A percentile compares a stretch with the other conserved stretches of the same genome.
These are phyloP conservation scores for Zele albiditarsus DNA, from an alignment of 2,888 invertebrate genomes.

Conservation along the genomic window DNA sequence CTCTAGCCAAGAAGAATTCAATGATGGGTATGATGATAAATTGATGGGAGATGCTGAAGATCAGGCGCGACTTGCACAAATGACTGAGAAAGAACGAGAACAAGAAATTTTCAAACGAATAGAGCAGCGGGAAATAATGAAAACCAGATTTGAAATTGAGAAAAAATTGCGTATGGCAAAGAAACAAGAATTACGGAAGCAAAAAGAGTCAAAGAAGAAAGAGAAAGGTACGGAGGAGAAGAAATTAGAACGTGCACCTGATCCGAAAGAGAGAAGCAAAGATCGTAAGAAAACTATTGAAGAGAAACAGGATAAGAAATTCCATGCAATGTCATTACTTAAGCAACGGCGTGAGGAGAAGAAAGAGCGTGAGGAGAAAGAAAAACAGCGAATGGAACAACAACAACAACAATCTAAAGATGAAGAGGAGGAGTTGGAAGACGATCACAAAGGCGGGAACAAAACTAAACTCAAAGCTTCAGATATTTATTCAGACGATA, in stretches of 20 bases:
- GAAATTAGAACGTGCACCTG: conserved; percentile 74
- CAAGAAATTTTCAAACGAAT: conserved; percentile 97
- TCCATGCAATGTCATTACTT: conserved; percentile 94
- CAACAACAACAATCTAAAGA: conserved; percentile 71
- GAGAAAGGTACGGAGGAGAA: conserved; percentile 74
- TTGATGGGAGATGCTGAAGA: conserved; percentile 98
- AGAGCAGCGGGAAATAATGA: conserved; percentile 94
- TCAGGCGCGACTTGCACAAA: conserved; percentile 88
- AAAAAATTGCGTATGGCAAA: conserved; percentile 90
- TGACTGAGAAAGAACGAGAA: conserved; percentile 98
- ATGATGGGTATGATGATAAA: conserved; percentile 97
- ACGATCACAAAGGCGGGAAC: conserved; percentile 65
- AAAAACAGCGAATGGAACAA: conserved; percentile 73
- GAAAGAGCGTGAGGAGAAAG: conserved; percentile 79
- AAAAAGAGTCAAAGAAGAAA: conserved; percentile 72
- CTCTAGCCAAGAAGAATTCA: conserved; percentile 88
- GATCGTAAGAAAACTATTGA: conserved; percentile 94
- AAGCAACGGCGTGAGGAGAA: conserved; percentile 94
- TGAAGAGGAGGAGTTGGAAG: conserved; percentile 71
- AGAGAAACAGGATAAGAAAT: conserved; percentile 89
- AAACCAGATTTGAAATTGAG: conserved; percentile 96
- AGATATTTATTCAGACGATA: conserved; percentile 95
- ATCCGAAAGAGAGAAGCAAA: conserved; percentile 86
- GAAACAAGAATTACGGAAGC: conserved; percentile 81
- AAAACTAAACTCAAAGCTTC: conserved; percentile 88